Conservation (phyloP, 2,888 invertebrate genomes). For the Tinea semifulvella region DNA sequence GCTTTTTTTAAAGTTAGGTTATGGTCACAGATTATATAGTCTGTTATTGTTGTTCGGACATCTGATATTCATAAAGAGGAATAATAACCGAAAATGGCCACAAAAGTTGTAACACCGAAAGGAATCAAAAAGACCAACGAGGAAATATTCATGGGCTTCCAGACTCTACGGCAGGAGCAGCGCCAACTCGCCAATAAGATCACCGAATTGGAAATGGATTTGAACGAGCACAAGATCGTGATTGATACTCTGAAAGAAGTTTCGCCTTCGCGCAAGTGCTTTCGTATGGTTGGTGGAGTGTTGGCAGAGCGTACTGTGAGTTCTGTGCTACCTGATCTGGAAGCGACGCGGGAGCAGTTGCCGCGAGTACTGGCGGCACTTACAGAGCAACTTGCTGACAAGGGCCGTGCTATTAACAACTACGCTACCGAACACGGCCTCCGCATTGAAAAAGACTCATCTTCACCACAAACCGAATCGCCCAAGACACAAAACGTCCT, state of each 20-base stretch:
- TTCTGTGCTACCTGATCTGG: conserved; percentile 87
- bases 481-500: too few relatives aligned
- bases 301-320: conserved; percentile 92
- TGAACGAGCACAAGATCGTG: conserved; percentile 96
- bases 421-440: conserved; percentile 93
- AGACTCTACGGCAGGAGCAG: conserved; percentile 87
- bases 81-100: too few relatives aligned
- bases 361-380: conserved; percentile 80
- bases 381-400: conserved; percentile 82
- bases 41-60: neutral
- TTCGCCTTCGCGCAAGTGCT: conserved; percentile 87
- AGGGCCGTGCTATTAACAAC: conserved; percentile 90
- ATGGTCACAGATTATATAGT: too few relatives aligned
- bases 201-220: conserved; percentile 91
- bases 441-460: too few relatives aligned
- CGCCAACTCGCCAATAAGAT: conserved; percentile 86
- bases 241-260: conserved; percentile 91
- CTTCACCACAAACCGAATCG: too few relatives aligned
- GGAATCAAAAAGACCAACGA: conserved; percentile 70
- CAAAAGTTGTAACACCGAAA: conserved; percentile 30
- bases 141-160: conserved; percentile 88
- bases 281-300: conserved; percentile 92
- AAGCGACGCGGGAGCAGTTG: conserved; percentile 82
- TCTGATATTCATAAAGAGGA: neutral
- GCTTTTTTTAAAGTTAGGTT: too few relatives aligned